These are phyloP conservation scores for Phengaris alcon DNA, from an alignment of 2,888 invertebrate species.

Conservation along the genomic window DNA sequence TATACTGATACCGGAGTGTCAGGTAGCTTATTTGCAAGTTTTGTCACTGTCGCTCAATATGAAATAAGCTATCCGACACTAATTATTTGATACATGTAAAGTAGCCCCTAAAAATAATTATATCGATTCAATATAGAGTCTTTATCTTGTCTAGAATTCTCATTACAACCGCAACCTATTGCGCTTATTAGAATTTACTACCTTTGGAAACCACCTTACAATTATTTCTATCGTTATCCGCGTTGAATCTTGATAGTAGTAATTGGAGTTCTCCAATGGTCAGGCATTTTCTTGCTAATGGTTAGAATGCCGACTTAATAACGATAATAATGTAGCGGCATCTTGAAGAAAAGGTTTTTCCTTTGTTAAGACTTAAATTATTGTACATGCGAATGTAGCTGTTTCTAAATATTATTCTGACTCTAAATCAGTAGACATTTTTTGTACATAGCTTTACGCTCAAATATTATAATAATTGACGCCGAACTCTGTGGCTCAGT, in stretches of 20 bases:
- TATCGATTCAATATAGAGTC: not conserved
- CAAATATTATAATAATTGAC: too few relatives aligned
- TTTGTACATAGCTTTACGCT: too few relatives aligned
- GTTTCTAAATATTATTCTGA: not conserved
- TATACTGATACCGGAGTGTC: too few relatives aligned
- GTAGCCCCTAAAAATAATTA: too few relatives aligned
- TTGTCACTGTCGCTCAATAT: too few relatives aligned
- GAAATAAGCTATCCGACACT: too few relatives aligned
- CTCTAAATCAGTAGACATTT: not conserved
- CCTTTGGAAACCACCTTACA: constrained; percentile 23
- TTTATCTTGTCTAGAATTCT: not conserved
- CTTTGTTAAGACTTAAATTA: not conserved
- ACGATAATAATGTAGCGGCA: not conserved
- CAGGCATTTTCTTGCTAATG: constrained; percentile 4
- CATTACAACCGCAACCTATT: not conserved
- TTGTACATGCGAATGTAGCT: not conserved
- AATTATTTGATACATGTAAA: too few relatives aligned
- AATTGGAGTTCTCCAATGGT: constrained; percentile 10
- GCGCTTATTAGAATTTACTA: constrained; percentile 2
- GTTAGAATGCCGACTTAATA: constrained; percentile 6
- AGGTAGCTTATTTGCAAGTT: too few relatives aligned
- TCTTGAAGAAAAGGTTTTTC: not conserved
- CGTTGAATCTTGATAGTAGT: constrained; percentile 21
- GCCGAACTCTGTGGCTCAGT: too few relatives aligned
- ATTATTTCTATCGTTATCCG: constrained; percentile 14